Evolutionary conservation across 2,113 vertebrate species (phyloP).

Genomic region (Megalops atlanticus): DNA sequence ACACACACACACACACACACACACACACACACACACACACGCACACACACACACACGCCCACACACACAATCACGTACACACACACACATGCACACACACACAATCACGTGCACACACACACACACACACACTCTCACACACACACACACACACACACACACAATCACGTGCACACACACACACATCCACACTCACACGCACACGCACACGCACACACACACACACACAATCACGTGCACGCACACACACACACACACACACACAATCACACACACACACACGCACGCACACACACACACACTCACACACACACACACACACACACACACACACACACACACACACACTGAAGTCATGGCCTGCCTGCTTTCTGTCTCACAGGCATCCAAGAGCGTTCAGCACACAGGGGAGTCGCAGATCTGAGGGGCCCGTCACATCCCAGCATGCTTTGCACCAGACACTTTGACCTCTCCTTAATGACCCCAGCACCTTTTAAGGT

Average conservation of each 20-base stretch:
- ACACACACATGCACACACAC: background rate
- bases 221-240: background rate
- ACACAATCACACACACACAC: background rate
- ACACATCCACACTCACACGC: background rate
- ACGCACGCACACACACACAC: background rate
- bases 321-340: background rate
- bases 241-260: background rate
- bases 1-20: background rate
- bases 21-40: background rate
- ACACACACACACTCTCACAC: background rate
- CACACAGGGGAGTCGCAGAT: constrained; percentile 65
- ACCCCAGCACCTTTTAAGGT: background rate
- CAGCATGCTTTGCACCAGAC: background rate
- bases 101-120: background rate
- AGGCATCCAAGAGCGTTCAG: constrained; percentile 61
- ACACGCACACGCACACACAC: background rate
- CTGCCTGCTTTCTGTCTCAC: constrained; percentile 38
- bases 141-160: background rate
- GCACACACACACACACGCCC: background rate
- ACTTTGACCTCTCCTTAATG: background rate
- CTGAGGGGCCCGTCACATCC: constrained; percentile 28
- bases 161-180: background rate
- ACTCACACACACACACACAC: background rate
- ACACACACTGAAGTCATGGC: too few species aligned
- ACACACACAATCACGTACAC: too few species aligned